phyloP scores from a whole-genome alignment of 2,797 vertebrate species.

The Pyrocephalus nanus region DNA sequence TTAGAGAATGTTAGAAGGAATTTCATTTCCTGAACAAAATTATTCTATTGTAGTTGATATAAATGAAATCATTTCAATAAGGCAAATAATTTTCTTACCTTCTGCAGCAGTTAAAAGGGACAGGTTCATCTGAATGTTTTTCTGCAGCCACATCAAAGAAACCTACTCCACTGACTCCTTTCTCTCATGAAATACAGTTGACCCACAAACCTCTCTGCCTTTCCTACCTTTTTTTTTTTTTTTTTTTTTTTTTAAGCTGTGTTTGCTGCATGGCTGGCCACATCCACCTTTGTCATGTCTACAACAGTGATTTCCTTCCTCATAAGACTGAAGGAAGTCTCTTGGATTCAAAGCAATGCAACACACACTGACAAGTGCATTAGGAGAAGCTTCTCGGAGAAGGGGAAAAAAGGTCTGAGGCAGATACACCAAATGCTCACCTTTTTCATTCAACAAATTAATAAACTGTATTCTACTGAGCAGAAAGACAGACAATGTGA shows the following conservation, averaged over 20 bases:
- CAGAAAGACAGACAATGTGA: neutral
- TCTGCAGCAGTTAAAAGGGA: constrained; percentile 53
- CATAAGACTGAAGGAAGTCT: constrained; percentile 56
- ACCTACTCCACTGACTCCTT: neutral
- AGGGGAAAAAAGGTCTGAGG: neutral
- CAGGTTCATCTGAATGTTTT: constrained; percentile 42
- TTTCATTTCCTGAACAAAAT: neutral
- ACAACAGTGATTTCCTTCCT: constrained; percentile 47
- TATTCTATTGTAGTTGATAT: neutral
- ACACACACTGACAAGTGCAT: constrained; percentile 36
- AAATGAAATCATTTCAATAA: neutral
- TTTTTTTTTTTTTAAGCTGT: constrained; percentile 36
- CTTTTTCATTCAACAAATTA: neutral
- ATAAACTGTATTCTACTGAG: neutral
- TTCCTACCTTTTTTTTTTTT: constrained; percentile 15
- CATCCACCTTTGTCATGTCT: constrained; percentile 71
- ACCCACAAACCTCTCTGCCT: constrained; percentile 62
- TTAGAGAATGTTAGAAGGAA: neutral
- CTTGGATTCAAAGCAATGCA: constrained; percentile 1
- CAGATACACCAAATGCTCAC: neutral
- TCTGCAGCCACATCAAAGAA: constrained; percentile 24
- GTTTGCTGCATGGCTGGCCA: constrained; percentile 71
- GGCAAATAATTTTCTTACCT: constrained; percentile 57
- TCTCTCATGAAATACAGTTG: constrained; percentile 33
- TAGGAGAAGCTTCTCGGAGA: neutral